Evolutionary conservation across 1,140 invertebrate genomes (phyloP).

Genomic region (Teleopsis dalmanni): DNA sequence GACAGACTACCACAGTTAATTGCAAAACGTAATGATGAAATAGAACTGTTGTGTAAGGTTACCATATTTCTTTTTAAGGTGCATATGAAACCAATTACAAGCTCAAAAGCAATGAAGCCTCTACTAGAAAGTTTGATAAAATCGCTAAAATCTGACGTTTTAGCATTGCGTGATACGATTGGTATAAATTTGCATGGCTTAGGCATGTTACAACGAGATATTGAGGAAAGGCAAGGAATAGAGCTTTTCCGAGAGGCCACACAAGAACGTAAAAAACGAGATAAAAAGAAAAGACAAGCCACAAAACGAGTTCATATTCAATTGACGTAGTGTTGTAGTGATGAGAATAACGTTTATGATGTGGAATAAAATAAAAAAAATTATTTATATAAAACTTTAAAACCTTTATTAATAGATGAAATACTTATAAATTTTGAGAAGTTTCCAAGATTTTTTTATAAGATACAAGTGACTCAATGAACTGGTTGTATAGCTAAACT

Average conservation of each 20-base stretch:
- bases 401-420: background rate
- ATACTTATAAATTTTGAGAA: background rate
- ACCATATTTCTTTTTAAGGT: conserved; percentile 74
- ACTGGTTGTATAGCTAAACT: too few relatives aligned
- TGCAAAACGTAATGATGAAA: conserved; percentile 55
- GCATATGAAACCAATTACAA: conserved; percentile 76
- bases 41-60: conserved; percentile 69
- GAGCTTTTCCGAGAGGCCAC: conserved; percentile 78
- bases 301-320: conserved; percentile 51
- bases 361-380: too few relatives aligned
- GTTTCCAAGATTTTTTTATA: too few relatives aligned
- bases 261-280: conserved; percentile 55
- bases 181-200: conserved; percentile 85
- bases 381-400: conserved; percentile 1
- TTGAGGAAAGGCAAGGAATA: conserved; percentile 74
- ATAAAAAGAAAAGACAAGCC: conserved; percentile 63
- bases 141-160: conserved; percentile 25
- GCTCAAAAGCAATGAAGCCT: conserved; percentile 59
- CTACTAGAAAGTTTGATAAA: conserved; percentile 48
- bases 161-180: conserved; percentile 60
- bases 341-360: too few relatives aligned
- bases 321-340: conserved; percentile 10
- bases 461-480: too few relatives aligned
- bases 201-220: conserved; percentile 62
- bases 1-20: conserved; percentile 61